Base-by-base conservation (phyloP, 37 sponge, comb jelly and placozoan species). In the Ephydatia muelleri region DNA sequence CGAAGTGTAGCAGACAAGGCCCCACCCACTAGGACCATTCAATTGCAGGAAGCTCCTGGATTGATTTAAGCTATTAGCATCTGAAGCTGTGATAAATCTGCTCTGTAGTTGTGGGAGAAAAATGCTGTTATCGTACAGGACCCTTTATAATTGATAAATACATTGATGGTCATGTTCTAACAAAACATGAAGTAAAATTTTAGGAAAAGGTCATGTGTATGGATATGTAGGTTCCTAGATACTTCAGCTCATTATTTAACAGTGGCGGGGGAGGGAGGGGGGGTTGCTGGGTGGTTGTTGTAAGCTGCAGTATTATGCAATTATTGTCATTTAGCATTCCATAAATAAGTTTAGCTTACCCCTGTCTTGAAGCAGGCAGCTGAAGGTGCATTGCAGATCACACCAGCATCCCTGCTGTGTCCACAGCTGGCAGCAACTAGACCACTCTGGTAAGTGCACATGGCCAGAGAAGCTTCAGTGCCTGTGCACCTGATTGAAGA, bases 381-480 rank as follows among this genome's bases (percentile, higher is more conserved):
- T 33, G 64, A 57, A 43, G 95, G 89, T 6, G 84, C 80, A 70
- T 69, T 89, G 66, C 92, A 95, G 2, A 66, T 80, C 76, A 89
- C 80, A 26, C 85, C 87, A 5, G 74, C 93, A 78, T 92, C 93
- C 14, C 87, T 73, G 25, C 26, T 65, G 65, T 92, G 93, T 2
- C 35, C 70, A 27, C 85, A 74, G 29, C 1, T 4, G 3, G 40
- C 35, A 35, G 77, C 32, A 25, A 57, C 83, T 25, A 34, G 23
- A 71, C 75, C 79, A 28, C 76, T 49, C 9, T 72, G 34, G 5
- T 57, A 57, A 14, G 19, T 57, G 16, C 68, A 79, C 21, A 33
- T 36, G 31, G 75, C 38, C 21, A 86, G 39, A 0, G 38, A 32
- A 5, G 33, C 36, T 37, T 79, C 78, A 43, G 25, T 38, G 4